Conservation (phyloP, 2,113 vertebrate genomes). For the Hymenochirus boettgeri region DNA sequence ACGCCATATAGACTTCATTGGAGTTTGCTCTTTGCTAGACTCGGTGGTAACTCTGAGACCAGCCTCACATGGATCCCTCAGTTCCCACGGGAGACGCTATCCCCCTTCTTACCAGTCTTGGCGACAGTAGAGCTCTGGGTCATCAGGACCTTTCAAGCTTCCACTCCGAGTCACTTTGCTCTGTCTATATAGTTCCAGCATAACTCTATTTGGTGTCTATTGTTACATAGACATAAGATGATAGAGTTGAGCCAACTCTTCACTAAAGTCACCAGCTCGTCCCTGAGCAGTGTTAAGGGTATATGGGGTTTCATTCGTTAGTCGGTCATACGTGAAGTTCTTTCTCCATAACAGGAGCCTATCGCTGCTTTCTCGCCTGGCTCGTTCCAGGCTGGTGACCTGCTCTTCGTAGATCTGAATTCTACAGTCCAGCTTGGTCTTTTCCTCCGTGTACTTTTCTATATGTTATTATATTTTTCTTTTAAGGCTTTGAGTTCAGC, state of each 20-base stretch:
- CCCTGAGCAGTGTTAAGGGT: conserved; percentile 89
- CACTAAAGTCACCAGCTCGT: conserved; percentile 96
- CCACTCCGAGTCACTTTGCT: conserved; percentile 84
- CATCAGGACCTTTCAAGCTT: conserved; percentile 87
- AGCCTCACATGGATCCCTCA: conserved; percentile 71
- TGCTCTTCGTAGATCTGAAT: conserved; percentile 75
- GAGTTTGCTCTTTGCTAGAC: conserved; percentile 69
- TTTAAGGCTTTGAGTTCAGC: conserved; percentile 94
- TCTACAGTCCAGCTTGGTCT: conserved; percentile 70
- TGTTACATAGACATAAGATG: conserved; percentile 98
- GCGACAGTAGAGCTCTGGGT: conserved; percentile 85
- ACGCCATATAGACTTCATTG: conserved; percentile 69
- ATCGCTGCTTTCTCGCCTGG: conserved; percentile 75
- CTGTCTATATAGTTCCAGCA: conserved; percentile 96
- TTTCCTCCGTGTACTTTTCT: conserved; percentile 82
- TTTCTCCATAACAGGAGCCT: conserved; percentile 76
- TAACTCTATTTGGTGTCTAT: conserved; percentile 93
- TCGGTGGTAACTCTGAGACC: conserved; percentile 69
- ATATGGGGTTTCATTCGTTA: conserved; percentile 81
- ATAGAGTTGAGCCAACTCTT: conserved; percentile 95
- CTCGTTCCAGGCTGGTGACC: conserved; percentile 74
- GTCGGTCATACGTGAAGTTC: conserved; percentile 74
- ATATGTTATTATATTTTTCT: conserved; percentile 87
- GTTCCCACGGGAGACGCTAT: conserved; percentile 62
- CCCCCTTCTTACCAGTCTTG: conserved; percentile 79